phyloP scores from a whole-genome alignment of 2,113 vertebrate species.

The Orientallactaga bullata region DNA sequence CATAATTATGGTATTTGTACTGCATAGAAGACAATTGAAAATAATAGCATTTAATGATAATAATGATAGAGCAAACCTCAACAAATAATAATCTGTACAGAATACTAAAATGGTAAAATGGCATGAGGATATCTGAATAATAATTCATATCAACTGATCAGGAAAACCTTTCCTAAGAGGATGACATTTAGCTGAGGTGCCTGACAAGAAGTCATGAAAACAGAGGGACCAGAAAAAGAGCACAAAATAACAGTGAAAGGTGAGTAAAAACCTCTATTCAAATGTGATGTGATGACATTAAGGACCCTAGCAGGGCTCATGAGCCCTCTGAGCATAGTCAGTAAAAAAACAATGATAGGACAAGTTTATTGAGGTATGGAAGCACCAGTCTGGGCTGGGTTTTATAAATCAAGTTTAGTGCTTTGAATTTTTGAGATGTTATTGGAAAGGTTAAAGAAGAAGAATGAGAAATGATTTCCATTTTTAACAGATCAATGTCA shows the following conservation, averaged over 20 bases:
- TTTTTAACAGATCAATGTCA: neutral
- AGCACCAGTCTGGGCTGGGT: neutral
- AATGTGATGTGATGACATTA: neutral
- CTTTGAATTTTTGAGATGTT: neutral
- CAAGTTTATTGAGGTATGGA: neutral
- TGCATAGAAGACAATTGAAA: too few relatives aligned
- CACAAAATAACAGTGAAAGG: neutral
- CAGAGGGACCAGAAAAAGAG: neutral
- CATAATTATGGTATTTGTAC: too few relatives aligned
- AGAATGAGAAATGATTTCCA: slow-evolving; percentile 33
- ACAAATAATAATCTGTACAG: neutral
- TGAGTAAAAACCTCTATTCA: neutral
- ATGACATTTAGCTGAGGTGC: neutral
- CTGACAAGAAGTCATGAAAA: neutral
- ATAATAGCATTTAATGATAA: neutral
- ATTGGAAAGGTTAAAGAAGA: slow-evolving; percentile 38
- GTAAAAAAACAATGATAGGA: neutral
- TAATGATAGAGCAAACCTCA: neutral
- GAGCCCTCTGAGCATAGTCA: neutral
- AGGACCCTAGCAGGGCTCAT: neutral
- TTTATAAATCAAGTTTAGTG: slow-evolving; percentile 30
- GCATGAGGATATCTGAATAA: neutral
- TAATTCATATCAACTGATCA: neutral
- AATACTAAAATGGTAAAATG: neutral
- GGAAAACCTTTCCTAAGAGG: too few relatives aligned